A percentile compares a stretch with the other conserved stretches of the same genome.
These are phyloP conservation scores for Physocephala rufipes DNA, from an alignment of 2,888 invertebrate species.

Conservation along the genomic window DNA sequence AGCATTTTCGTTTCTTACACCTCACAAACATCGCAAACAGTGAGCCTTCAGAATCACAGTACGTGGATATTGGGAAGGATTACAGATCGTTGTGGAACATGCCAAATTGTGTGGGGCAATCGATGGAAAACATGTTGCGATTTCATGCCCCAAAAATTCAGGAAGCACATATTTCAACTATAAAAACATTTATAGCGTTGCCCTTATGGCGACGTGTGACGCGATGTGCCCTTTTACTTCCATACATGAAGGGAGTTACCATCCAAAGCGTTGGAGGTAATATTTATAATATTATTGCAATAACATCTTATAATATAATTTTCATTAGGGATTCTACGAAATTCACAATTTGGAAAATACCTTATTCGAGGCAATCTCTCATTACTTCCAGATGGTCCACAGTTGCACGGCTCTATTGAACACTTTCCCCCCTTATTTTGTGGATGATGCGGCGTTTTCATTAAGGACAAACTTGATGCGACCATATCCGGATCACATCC, in stretches of 20 bases:
- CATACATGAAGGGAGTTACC: background rate
- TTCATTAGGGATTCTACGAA: constrained; percentile 27
- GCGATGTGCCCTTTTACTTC: background rate
- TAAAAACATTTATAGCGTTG: background rate
- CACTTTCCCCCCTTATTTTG: constrained; percentile 25
- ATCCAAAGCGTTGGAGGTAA: background rate
- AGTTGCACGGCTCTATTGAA: background rate
- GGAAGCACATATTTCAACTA: background rate
- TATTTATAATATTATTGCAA: background rate
- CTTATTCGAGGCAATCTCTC: constrained; percentile 31
- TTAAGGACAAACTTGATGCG: constrained; percentile 26
- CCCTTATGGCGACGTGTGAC: background rate
- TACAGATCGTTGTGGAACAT: constrained; percentile 43
- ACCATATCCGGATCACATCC: constrained; percentile 26
- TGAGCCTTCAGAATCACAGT: constrained; percentile 25
- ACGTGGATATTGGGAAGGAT: constrained; percentile 24
- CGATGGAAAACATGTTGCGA: constrained; percentile 40
- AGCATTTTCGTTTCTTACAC: background rate
- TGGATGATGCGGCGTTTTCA: constrained; percentile 32
- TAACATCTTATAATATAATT: background rate
- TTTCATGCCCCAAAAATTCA: background rate
- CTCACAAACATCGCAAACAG: background rate
- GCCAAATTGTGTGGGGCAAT: constrained; percentile 46
- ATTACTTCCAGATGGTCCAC: background rate
- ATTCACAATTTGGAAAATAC: constrained; percentile 39